Conservation (phyloP, 2,113 vertebrate species). For the Chionodraco myersi region DNA sequence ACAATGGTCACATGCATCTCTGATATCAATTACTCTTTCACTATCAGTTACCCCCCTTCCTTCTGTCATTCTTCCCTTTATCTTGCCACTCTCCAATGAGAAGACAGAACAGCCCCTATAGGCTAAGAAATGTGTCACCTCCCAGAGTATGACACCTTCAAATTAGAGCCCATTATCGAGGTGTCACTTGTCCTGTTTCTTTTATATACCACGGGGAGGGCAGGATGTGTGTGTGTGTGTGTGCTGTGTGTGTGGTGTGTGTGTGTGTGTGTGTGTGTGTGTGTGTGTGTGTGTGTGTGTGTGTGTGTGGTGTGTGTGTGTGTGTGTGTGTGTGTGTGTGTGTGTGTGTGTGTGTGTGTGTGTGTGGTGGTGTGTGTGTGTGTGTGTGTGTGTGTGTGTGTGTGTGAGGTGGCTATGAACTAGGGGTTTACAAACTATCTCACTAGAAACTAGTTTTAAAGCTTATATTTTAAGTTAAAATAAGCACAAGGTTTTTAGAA, state of each 20-base stretch:
- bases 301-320: conserved; percentile 30
- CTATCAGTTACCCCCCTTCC: conserved; percentile 77
- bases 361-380: conserved; percentile 29
- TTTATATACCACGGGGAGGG: conserved; percentile 74
- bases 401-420: conserved; percentile 14
- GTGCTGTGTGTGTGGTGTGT: conserved; percentile 20
- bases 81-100: conserved; percentile 17
- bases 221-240: conserved; percentile 63
- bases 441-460: conserved; percentile 1
- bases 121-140: conserved; percentile 79
- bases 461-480: conserved; percentile 18
- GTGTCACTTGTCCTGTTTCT: conserved; percentile 84
- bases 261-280: conserved; percentile 45
- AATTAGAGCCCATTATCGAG: conserved; percentile 88
- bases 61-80: conserved; percentile 31
- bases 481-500: background rate
- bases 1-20: conserved; percentile 82
- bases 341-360: conserved; percentile 32
- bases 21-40: conserved; percentile 87
- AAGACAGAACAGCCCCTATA: conserved; percentile 64
- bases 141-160: conserved; percentile 86
- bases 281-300: conserved; percentile 32
- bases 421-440: background rate
- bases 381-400: conserved; percentile 32
- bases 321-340: conserved; percentile 44